Percentiles rank a stretch among this genome's conserved stretches.
Conservation (phyloP, 2,888 invertebrate genomes). For the Acrobeloides nanus region DNA sequence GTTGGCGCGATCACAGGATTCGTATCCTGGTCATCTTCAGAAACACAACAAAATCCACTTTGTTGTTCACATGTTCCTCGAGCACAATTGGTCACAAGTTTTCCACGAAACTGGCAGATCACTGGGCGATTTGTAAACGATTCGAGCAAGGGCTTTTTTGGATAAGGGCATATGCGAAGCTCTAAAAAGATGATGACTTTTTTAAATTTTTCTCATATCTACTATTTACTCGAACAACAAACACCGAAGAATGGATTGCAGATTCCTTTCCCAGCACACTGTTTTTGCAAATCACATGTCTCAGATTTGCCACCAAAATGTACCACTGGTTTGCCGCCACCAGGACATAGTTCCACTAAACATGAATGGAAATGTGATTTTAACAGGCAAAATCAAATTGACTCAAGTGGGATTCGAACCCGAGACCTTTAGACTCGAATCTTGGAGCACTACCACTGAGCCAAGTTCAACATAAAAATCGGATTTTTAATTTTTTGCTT, state of each 20-base stretch:
- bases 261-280: conserved; percentile 32
- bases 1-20: neutral
- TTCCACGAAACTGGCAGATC: conserved; percentile 30
- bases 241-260: conserved; percentile 46
- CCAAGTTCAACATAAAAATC: too few relatives aligned
- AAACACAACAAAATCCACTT: conserved; percentile 13
- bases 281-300: conserved; percentile 34
- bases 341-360: conserved; percentile 37
- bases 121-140: conserved; percentile 33
- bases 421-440: too few relatives aligned
- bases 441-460: too few relatives aligned
- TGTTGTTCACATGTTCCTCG: conserved; percentile 2
- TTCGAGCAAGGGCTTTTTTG: conserved; percentile 38
- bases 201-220: neutral
- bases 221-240: conserved; percentile 41
- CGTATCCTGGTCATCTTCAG: neutral
- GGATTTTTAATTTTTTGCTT: too few relatives aligned
- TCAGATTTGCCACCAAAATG: conserved; percentile 27
- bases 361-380: too few relatives aligned
- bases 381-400: too few relatives aligned
- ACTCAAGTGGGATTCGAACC: too few relatives aligned
- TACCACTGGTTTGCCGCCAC: conserved; percentile 37
- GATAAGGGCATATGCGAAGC: conserved; percentile 41
- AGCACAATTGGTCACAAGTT: too few relatives aligned
- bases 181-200: conserved; percentile 22